phyloP scores from a whole-genome alignment of 1,140 invertebrate species.

The Apis dorsata region DNA sequence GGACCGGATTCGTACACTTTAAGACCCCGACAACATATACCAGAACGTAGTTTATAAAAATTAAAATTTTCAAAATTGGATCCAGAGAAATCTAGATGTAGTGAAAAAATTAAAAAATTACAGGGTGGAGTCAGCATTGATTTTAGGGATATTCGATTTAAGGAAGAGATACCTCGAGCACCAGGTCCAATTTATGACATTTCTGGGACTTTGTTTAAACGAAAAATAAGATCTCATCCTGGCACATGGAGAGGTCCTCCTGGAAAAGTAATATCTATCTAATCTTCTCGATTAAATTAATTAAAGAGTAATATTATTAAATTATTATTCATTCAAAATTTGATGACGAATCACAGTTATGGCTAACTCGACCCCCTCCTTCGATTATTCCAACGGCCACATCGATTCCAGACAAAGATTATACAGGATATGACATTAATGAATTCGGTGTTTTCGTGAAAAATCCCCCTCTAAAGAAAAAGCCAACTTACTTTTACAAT shows the following conservation, averaged over 20 bases:
- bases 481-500: conserved; percentile 50
- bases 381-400: conserved; percentile 16
- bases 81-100: background rate
- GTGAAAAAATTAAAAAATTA: conserved; percentile 28
- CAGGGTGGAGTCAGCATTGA: conserved; percentile 65
- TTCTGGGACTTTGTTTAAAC: conserved; percentile 35
- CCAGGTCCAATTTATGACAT: conserved; percentile 36
- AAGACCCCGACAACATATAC: conserved; percentile 48
- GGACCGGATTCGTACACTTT: conserved; percentile 53
- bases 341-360: conserved; percentile 43
- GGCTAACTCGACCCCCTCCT: conserved; percentile 49
- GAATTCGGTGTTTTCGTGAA: conserved; percentile 50
- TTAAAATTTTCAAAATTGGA: background rate
- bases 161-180: conserved; percentile 17
- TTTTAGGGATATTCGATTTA: conserved; percentile 59
- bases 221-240: conserved; percentile 38
- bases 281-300: background rate
- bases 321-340: background rate
- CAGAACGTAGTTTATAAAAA: conserved; percentile 58
- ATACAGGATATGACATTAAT: conserved; percentile 46
- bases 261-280: conserved; percentile 53
- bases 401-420: conserved; percentile 54
- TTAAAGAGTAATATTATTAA: background rate
- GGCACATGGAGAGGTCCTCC: conserved; percentile 45
- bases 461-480: conserved; percentile 23